These are phyloP conservation scores for Drosophila rubida DNA, from an alignment of 2,888 invertebrate species.

Conservation along the genomic window DNA sequence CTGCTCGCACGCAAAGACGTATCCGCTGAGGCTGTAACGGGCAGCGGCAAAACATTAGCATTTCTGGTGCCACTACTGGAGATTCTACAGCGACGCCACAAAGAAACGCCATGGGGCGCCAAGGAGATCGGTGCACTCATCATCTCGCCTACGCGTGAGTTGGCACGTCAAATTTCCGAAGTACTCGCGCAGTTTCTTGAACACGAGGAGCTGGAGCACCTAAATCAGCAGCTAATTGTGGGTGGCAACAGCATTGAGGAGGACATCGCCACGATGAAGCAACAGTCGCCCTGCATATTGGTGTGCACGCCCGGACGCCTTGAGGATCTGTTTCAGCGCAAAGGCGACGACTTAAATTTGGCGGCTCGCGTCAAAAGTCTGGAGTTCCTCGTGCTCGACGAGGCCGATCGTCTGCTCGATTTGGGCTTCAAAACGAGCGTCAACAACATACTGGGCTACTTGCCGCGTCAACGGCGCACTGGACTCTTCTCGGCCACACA, in stretches of 20 bases:
- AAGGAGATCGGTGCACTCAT: conserved; percentile 94
- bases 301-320: conserved; percentile 98
- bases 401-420: conserved; percentile 97
- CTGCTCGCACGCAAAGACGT: conserved; percentile 97
- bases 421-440: conserved; percentile 93
- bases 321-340: conserved; percentile 92
- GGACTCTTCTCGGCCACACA: conserved; percentile 99
- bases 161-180: conserved; percentile 95
- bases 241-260: conserved; percentile 93
- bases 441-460: conserved; percentile 92
- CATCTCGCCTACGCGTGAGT: conserved; percentile 97
- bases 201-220: conserved; percentile 85
- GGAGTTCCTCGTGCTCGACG: conserved; percentile 97
- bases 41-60: conserved; percentile 98
- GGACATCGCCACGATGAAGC: conserved; percentile 89
- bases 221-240: conserved; percentile 88
- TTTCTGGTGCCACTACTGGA: conserved; percentile 97
- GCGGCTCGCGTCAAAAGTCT: conserved; percentile 91
- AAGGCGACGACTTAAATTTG: conserved; percentile 89
- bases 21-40: conserved; percentile 98
- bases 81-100: conserved; percentile 89
- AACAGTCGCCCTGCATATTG: conserved; percentile 92
- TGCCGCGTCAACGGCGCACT: conserved; percentile 97
- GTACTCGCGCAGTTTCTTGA: conserved; percentile 86
- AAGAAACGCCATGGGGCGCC: conserved; percentile 88